Conservation (phyloP, 2,888 invertebrate genomes). For the Blomia tropicalis region DNA sequence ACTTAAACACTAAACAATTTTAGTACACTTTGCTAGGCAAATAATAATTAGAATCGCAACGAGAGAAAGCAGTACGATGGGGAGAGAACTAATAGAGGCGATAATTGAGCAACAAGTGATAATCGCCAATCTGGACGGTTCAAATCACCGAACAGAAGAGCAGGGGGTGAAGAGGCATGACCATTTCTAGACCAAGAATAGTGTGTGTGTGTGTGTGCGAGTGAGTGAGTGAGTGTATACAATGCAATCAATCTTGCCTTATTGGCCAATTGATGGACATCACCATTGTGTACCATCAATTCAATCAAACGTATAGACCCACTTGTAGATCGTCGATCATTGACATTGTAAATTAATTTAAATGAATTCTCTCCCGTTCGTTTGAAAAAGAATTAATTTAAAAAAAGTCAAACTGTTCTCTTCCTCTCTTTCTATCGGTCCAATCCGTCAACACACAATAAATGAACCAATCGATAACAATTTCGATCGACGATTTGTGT, state of each 20-base stretch:
- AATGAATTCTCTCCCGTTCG: background rate
- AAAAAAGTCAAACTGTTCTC: background rate
- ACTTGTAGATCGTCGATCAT: background rate
- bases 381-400: constrained; percentile 4
- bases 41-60: constrained; percentile 1
- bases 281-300: background rate
- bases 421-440: background rate
- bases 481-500: background rate
- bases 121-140: background rate
- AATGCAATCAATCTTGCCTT: constrained; percentile 11
- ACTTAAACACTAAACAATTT: background rate
- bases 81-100: constrained; percentile 7
- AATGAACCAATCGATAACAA: constrained; percentile 5
- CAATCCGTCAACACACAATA: background rate
- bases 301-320: background rate
- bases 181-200: no score
- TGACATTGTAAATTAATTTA: constrained; percentile 10
- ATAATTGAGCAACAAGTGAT: constrained; percentile 13
- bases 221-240: background rate
- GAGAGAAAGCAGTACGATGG: background rate
- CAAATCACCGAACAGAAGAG: background rate
- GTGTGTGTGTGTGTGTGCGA: background rate
- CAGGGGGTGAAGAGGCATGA: background rate
- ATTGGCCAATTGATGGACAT: constrained; percentile 2
- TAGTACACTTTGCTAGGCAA: background rate